Evolutionary conservation across 2,888 invertebrate genomes (phyloP), one percentile per base, ranked within the genome.

Genomic region (Bunonema sp.): DNA sequence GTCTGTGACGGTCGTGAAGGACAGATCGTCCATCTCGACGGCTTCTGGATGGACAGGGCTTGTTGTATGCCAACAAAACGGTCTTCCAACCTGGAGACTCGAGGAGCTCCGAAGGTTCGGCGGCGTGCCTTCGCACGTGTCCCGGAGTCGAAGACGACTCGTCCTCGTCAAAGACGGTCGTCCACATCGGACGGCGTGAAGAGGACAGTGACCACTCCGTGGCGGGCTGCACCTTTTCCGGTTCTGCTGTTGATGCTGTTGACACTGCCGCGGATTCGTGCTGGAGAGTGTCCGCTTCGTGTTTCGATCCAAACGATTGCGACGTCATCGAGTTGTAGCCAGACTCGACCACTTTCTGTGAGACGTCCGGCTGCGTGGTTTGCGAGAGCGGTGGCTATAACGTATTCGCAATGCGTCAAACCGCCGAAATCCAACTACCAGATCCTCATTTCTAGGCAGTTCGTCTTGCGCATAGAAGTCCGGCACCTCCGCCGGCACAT

Each of bases 161-260:
- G 23, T 64, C 61, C n/a, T 45, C 45, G 16, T 61, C 62, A 41
- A 65, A 65, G 18, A 61, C 65, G 12, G 65, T 65, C 12, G 61
- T 61, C 65, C 65, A 65, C 61, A 65, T 63, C 16, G 52, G 50
- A 10, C 50, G 52, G 19, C 35, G 35, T 16, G n/a, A n/a, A n/a
- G n/a, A n/a, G n/a, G n/a, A n/a, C n/a, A n/a, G n/a, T 36, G 36
- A 16, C 36, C n/a, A n/a, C 19, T 20, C 28, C 18, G 23, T 23
- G 15, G 21, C 16, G 16, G 28, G 24, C 12, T 12, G n/a, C 29
- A 19, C 28, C 37, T 23, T 31, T 29, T 30, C 38, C 16, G 22
- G 29, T 18, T 2, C 31, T 28, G 36, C 22, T 37, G 22, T 19
- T 19, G 21, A 29, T 30, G 26, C 26, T 28, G 35, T 26, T 35